phyloP scores from a whole-genome alignment of 2,888 invertebrate species.

The Belgica antarctica region DNA sequence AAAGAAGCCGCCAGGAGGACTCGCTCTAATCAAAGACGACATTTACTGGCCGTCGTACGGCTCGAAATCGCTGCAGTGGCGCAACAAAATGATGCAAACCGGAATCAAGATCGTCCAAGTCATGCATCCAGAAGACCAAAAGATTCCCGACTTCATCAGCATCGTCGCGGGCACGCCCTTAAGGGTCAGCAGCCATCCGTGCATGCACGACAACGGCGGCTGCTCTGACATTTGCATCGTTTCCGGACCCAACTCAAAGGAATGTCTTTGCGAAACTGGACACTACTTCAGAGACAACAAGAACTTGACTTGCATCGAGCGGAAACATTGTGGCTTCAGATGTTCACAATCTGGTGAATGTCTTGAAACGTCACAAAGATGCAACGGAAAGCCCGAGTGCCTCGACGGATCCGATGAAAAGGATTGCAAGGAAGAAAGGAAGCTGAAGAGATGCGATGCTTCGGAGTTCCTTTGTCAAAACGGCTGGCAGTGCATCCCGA shows the following conservation, averaged over 20 bases:
- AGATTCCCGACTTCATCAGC: slow-evolving; percentile 45
- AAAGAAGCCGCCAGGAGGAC: slow-evolving; percentile 58
- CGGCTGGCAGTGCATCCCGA: slow-evolving; percentile 57
- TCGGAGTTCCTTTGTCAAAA: slow-evolving; percentile 59
- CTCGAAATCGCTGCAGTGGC: slow-evolving; percentile 62
- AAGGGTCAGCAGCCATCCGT: slow-evolving; percentile 57
- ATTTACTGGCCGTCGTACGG: slow-evolving; percentile 68
- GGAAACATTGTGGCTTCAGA: slow-evolving; percentile 57
- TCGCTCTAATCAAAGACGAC: slow-evolving; percentile 63
- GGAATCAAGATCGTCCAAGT: slow-evolving; percentile 48
- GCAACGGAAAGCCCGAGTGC: slow-evolving; percentile 60
- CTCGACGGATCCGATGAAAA: slow-evolving; percentile 60
- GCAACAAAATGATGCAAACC: slow-evolving; percentile 56
- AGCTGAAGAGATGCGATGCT: slow-evolving; percentile 51
- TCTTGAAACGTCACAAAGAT: slow-evolving; percentile 49
- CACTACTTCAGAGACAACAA: slow-evolving; percentile 56
- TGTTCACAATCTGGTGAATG: slow-evolving; percentile 48
- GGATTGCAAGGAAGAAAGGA: slow-evolving; percentile 52
- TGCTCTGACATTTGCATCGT: slow-evolving; percentile 75
- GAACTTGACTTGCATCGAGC: slow-evolving; percentile 60
- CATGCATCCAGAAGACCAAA: slow-evolving; percentile 45
- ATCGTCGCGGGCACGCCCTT: slow-evolving; percentile 44
- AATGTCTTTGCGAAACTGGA: slow-evolving; percentile 68
- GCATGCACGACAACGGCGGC: slow-evolving; percentile 61
- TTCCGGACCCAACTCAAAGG: slow-evolving; percentile 50